These are phyloP conservation scores for Cyprinella venusta DNA, from an alignment of 2,797 vertebrate genomes.

Conservation along the genomic window DNA sequence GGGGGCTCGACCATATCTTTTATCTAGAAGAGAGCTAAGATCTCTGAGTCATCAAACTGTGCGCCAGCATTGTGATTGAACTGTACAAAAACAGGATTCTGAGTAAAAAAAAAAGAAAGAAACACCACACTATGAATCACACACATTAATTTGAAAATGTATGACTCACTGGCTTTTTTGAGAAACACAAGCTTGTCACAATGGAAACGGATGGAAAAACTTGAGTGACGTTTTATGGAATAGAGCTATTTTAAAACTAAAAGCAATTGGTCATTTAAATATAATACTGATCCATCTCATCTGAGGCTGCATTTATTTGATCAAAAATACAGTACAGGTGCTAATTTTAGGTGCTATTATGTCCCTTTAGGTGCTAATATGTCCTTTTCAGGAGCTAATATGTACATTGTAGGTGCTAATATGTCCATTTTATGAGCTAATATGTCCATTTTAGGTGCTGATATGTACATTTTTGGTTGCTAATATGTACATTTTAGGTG, in stretches of 20 bases:
- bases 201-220: background rate
- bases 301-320: background rate
- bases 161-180: conserved; percentile 35
- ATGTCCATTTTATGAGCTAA: too few species aligned
- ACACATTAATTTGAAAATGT: conserved; percentile 30
- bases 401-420: too few species aligned
- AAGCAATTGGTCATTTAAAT: background rate
- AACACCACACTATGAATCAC: conserved; percentile 60
- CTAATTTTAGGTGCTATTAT: too few species aligned
- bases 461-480: too few species aligned
- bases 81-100: conserved; percentile 59
- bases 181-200: conserved; percentile 15
- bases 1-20: conserved; percentile 14
- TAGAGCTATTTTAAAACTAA: background rate
- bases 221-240: background rate
- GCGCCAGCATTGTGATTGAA: conserved; percentile 41
- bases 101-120: conserved; percentile 53
- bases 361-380: too few species aligned
- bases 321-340: background rate
- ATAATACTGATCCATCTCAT: background rate
- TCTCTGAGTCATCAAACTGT: conserved; percentile 46
- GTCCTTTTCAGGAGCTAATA: too few species aligned
- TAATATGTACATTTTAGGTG: too few species aligned
- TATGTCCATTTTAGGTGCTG: too few species aligned
- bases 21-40: conserved; percentile 4